A percentile compares a stretch with the other conserved stretches of the same genome.
These are phyloP conservation scores for Exocentrus adspersus DNA, from an alignment of 2,888 invertebrate species.

Conservation along the genomic window DNA sequence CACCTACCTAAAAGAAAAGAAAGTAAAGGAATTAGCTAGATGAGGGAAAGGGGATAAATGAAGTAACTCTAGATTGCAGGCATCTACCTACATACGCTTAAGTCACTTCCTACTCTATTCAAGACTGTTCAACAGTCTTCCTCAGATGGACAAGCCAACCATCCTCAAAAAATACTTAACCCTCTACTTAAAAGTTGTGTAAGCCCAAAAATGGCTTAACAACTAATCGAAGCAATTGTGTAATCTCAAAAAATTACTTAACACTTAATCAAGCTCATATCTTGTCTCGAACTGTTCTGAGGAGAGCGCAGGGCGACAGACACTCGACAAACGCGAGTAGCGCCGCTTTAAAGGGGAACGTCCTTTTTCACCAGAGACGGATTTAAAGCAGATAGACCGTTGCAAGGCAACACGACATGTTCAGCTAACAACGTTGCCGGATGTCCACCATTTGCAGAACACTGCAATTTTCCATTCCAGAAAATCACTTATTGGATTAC, in stretches of 20 bases:
- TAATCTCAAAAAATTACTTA: conserved; percentile 50
- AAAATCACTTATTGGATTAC: no score
- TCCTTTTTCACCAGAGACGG: conserved; percentile 27
- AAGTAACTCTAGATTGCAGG: no score
- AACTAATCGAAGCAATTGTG: conserved; percentile 50
- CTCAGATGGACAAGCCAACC: no score
- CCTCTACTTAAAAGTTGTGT: conserved; percentile 40
- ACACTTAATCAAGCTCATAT: conserved; percentile 51
- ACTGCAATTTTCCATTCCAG: no score
- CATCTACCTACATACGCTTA: no score
- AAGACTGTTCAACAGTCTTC: no score
- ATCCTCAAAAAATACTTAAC: no score
- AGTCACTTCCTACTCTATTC: no score
- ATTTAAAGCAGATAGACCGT: conserved; percentile 38
- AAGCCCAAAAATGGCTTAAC: conserved; percentile 49
- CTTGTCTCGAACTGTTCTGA: conserved; percentile 44
- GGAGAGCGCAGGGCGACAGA: conserved; percentile 42
- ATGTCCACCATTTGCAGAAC: background rate
- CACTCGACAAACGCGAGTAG: conserved; percentile 40
- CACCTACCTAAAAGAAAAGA: no score
- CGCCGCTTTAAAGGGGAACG: conserved; percentile 51
- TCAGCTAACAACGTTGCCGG: background rate
- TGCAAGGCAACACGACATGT: conserved; percentile 6
- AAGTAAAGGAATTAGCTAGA: no score
- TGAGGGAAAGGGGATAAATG: no score